Conservation (phyloP, 2,113 vertebrate species). For the Pelodiscus sinensis region DNA sequence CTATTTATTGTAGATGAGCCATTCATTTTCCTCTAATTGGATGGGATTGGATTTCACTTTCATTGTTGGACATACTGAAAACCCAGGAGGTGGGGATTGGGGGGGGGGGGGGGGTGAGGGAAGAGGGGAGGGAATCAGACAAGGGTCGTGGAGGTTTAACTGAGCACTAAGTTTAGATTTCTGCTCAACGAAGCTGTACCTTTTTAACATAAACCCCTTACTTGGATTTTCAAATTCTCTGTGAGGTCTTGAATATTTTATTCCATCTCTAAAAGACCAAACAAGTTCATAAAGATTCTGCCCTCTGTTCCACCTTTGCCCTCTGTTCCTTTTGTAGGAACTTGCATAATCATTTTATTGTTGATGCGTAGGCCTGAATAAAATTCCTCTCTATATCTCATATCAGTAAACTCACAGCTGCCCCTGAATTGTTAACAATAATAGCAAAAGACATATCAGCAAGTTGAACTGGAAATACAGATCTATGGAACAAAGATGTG, state of each 20-base stretch:
- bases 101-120: conserved; percentile 14
- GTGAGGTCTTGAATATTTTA: conserved; percentile 7
- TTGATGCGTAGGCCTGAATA: background rate
- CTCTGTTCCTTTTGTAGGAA: background rate
- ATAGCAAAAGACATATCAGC: background rate
- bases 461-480: background rate
- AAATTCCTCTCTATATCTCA: background rate
- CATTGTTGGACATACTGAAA: conserved; percentile 69
- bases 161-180: conserved; percentile 59
- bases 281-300: background rate
- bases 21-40: conserved; percentile 76
- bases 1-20: conserved; percentile 70
- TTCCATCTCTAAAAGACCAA: background rate
- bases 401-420: background rate
- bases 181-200: conserved; percentile 34
- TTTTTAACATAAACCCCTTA: background rate
- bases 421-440: background rate
- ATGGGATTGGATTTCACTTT: conserved; percentile 75
- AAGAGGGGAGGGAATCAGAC: conserved; percentile 56
- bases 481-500: background rate
- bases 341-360: background rate
- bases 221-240: conserved; percentile 12
- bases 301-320: fast-evolving
- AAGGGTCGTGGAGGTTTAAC: conserved; percentile 56
- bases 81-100: background rate